A percentile compares a stretch with the other conserved stretches of the same genome.
Evolutionary conservation across 2,888 invertebrate genomes (phyloP).

Genomic region (Tryphoninae sp.): DNA sequence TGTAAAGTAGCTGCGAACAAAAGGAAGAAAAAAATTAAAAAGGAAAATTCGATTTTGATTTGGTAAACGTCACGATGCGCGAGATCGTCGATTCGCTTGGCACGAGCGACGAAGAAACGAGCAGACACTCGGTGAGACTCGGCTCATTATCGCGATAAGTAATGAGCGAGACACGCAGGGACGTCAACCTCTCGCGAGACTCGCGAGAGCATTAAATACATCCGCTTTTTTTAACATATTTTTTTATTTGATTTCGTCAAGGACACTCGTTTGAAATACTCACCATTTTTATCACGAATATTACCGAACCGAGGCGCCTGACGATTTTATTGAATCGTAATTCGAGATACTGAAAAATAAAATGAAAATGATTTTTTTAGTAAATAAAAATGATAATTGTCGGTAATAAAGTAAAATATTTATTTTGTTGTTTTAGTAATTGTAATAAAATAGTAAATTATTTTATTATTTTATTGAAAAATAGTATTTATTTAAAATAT

Average conservation of each 20-base stretch:
- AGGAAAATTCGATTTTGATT: not conserved
- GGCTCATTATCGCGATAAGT: constrained; percentile 37
- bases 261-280: constrained; percentile 58
- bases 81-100: not conserved
- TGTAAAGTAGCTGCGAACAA: constrained; percentile 84
- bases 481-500: no score
- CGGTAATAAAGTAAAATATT: no score
- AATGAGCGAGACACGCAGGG: constrained; percentile 32
- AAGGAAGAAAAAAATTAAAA: not conserved
- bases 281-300: constrained; percentile 88
- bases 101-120: not conserved
- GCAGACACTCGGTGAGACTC: constrained; percentile 36
- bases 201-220: not conserved
- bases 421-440: no score
- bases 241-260: not conserved
- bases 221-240: constrained; percentile 3
- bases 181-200: constrained; percentile 43
- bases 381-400: not conserved
- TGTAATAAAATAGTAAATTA: no score
- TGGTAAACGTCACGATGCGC: no score
- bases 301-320: constrained; percentile 86
- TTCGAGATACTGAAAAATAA: constrained; percentile 85
- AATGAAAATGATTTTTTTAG: not conserved
- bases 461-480: no score
- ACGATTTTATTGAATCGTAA: constrained; percentile 87